phyloP scores from a whole-genome alignment of 2,113 vertebrate species.

The Tyto alba region DNA sequence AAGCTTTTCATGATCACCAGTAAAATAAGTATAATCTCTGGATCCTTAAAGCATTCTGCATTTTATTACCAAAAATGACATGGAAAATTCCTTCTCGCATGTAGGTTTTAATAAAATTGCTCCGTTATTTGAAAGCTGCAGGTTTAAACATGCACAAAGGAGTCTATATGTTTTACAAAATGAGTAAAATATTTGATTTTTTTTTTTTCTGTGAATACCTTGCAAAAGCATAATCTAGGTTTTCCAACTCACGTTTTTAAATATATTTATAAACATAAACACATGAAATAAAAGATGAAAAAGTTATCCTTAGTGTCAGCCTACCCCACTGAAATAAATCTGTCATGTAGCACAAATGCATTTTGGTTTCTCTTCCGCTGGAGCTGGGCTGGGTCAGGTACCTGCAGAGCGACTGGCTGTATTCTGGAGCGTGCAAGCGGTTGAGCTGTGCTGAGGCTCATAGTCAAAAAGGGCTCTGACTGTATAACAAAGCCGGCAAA shows the following conservation, averaged over 20 bases:
- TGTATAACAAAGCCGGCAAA: background rate
- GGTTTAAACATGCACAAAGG: background rate
- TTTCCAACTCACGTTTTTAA: background rate
- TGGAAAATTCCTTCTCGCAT: background rate
- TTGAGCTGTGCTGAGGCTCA: background rate
- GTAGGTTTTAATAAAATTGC: background rate
- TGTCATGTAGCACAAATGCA: background rate
- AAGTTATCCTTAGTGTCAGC: background rate
- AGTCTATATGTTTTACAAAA: background rate
- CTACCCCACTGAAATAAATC: background rate
- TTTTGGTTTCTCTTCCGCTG: background rate
- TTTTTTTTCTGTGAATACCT: background rate
- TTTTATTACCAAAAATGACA: background rate
- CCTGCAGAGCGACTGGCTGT: background rate
- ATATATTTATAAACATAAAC: background rate
- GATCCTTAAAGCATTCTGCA: background rate
- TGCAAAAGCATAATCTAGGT: background rate
- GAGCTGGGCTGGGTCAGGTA: background rate
- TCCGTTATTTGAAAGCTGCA: background rate
- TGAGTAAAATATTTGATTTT: background rate
- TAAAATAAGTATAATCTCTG: background rate
- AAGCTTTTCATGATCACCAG: background rate
- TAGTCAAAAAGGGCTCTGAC: background rate
- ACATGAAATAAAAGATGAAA: background rate
- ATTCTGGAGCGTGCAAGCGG: background rate